Evolutionary conservation across 2,113 vertebrate genomes (phyloP).

Genomic region (Serilophus lunatus): DNA sequence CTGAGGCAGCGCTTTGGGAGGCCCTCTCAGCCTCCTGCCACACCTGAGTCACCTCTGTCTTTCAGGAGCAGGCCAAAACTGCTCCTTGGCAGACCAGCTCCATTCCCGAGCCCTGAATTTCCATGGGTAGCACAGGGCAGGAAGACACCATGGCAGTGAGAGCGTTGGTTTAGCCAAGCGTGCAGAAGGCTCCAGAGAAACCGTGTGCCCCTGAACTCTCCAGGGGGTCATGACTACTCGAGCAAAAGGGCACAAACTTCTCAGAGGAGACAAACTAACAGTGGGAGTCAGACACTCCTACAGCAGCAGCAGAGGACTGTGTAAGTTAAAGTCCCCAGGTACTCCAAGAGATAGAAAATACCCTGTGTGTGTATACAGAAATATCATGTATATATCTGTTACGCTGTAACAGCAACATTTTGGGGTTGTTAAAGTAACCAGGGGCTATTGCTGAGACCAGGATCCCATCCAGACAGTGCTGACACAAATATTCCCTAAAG

Average conservation of each 20-base stretch:
- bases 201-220: not conserved
- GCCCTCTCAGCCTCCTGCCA: not conserved
- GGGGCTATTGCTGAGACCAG: not conserved
- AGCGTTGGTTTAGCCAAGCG: not conserved
- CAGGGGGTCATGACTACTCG: not conserved
- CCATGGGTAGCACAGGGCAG: fast-evolving
- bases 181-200: not conserved
- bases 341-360: not conserved
- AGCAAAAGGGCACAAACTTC: not conserved
- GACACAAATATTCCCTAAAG: not conserved
- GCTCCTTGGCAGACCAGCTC: not conserved
- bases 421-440: not conserved
- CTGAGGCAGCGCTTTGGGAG: not conserved
- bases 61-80: not conserved
- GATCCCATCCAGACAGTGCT: not conserved
- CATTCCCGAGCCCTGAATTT: not conserved
- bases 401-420: not conserved
- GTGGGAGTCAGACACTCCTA: not conserved
- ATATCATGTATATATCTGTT: not conserved
- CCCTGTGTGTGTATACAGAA: not conserved
- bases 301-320: not conserved
- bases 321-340: not conserved
- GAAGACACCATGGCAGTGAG: not conserved
- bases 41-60: not conserved
- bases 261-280: not conserved